Base-by-base conservation (phyloP, 2,888 invertebrate genomes). In the Lymantria dispar region DNA sequence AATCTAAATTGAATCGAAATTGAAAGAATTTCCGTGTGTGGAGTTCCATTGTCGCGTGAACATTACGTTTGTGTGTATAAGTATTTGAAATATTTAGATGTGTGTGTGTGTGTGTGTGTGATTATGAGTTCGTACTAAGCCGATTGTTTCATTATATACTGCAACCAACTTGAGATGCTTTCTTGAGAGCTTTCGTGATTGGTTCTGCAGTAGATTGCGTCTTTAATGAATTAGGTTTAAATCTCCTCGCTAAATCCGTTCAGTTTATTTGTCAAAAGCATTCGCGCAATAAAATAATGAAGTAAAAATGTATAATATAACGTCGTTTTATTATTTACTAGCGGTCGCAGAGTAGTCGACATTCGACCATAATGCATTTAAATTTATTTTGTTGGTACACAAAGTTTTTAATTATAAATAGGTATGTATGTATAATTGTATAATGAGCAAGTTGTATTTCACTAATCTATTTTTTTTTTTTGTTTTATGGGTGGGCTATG, bases 1-100 rank as follows among this genome's bases (percentile, higher is more conserved):
- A 71, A 74, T 80, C 80, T 80, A 80, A 80, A 81, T 80, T 76
- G 80, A 79, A 80, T 81, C 76, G 71, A 72, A 72, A 78, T 78
- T 72, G 78, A 68, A 73, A 70, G 72, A 69, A 69, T 72, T 64
- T 74, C 67, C 69, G 62, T 66, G 68, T 66, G 72, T 70, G 70
- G 53, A 58, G 47, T 52, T 42, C 64, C 56, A 67, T 69, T 65
- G 57, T 61, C 40, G 42, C 31, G 12, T 58, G 36, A 47, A n/a
- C 1, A 3, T 40, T 40, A 10, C 8, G 3, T 9, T 0, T 37
- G 8, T 29, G 33, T 43, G 31, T 47, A n/a, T 45, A 12, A 15
- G 33, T 2, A 38, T 5, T 39, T 1, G 39, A 15, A 43, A 33
- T n/a, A 15, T 30, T 10, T 29, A 31, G 8, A 8, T 44, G n/a